phyloP scores from a whole-genome alignment of 2,113 vertebrate genomes.

The Pachypanchax playfairii region DNA sequence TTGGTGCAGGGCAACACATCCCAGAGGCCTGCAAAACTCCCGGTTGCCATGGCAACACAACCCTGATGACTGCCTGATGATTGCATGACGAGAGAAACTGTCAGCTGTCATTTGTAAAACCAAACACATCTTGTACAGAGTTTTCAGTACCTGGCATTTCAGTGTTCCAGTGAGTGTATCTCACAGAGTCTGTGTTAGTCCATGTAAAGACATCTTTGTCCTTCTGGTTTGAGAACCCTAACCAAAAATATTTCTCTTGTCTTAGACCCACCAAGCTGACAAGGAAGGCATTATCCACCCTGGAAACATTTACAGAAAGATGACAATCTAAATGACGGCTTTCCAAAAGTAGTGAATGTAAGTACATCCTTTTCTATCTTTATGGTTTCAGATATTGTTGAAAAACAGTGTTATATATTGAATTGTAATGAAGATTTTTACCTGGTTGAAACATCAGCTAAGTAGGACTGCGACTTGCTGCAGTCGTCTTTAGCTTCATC shows the following conservation, averaged over 20 bases:
- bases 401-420: no score
- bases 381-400: no score
- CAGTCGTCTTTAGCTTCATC: conserved; percentile 86
- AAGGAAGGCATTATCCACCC: conserved; percentile 92
- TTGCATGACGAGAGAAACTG: background rate
- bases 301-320: conserved; percentile 48
- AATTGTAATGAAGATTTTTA: no score
- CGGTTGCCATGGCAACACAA: conserved; percentile 92
- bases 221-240: conserved; percentile 86
- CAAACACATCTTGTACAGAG: no score
- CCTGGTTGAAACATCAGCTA: conserved; percentile 87
- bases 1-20: conserved; percentile 88
- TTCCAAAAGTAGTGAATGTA: no score
- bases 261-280: conserved; percentile 88
- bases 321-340: no score
- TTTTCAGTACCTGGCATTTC: conserved; percentile 68
- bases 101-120: background rate
- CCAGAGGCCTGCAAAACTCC: conserved; percentile 90
- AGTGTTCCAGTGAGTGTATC: conserved; percentile 89
- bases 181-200: conserved; percentile 77
- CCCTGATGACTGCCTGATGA: conserved; percentile 78
- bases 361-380: no score
- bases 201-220: conserved; percentile 84
- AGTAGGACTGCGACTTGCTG: conserved; percentile 74
- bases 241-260: conserved; percentile 91